phyloP scores from a whole-genome alignment of 2,888 invertebrate species.

The Oligia fasciuncula region DNA sequence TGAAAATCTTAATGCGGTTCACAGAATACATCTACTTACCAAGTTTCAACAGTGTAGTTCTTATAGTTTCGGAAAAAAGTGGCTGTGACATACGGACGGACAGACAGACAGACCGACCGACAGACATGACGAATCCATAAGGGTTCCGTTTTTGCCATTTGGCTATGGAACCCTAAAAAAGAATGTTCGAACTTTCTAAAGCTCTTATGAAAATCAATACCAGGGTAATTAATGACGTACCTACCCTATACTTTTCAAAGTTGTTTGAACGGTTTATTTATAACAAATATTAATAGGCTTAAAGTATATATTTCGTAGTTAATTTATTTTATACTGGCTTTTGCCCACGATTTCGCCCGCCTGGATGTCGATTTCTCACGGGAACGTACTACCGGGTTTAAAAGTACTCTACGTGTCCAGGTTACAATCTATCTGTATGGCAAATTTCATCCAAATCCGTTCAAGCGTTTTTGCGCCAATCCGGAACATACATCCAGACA shows the following conservation, averaged over 20 bases:
- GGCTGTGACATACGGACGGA: too few species aligned
- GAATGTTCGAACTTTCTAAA: slow-evolving; percentile 5
- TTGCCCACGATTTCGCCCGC: not conserved
- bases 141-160: too few species aligned
- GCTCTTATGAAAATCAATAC: slow-evolving; percentile 15
- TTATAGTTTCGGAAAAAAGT: too few species aligned
- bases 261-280: not conserved
- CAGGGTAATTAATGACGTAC: slow-evolving; percentile 4
- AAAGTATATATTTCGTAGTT: not conserved
- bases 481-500: too few species aligned
- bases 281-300: not conserved
- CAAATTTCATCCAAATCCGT: not conserved
- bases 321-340: not conserved
- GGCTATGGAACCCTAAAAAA: not conserved
- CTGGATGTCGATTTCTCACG: not conserved
- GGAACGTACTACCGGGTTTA: not conserved
- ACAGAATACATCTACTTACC: too few species aligned
- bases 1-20: too few species aligned
- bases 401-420: too few species aligned
- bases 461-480: not conserved
- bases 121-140: too few species aligned
- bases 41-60: too few species aligned
- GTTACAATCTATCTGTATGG: too few species aligned
- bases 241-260: not conserved
- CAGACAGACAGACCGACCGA: too few species aligned